Percentiles rank a stretch among this genome's conserved stretches.
Conservation (phyloP, 2,797 vertebrate species). For the Chiloscyllium punctatum region DNA sequence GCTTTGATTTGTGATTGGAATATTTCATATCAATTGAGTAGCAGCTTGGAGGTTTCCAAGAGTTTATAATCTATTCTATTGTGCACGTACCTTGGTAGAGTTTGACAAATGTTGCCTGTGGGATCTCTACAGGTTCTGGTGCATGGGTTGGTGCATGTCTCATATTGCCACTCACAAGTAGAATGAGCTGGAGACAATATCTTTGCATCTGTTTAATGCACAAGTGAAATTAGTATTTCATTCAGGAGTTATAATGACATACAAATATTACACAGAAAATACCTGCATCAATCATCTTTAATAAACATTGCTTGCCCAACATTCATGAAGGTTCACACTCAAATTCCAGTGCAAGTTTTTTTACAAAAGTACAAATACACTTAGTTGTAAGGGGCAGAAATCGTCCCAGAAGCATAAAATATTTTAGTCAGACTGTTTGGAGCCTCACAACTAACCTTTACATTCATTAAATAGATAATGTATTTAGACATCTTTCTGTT, state of each 20-base stretch:
- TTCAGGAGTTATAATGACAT: too few relatives aligned
- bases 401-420: background rate
- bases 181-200: slow-evolving; percentile 55
- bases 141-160: slow-evolving; percentile 78
- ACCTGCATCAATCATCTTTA: slow-evolving; percentile 38
- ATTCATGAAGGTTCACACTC: slow-evolving; percentile 32
- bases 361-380: background rate
- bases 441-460: slow-evolving; percentile 16
- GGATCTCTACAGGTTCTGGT: slow-evolving; percentile 90
- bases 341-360: background rate
- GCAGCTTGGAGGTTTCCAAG: background rate
- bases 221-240: slow-evolving; percentile 22
- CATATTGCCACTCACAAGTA: slow-evolving; percentile 83
- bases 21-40: background rate
- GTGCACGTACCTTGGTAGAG: slow-evolving; percentile 70
- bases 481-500: background rate
- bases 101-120: slow-evolving; percentile 61
- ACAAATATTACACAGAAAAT: slow-evolving; percentile 39
- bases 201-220: slow-evolving; percentile 59
- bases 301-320: background rate
- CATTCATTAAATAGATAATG: slow-evolving; percentile 24
- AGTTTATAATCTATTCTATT: background rate
- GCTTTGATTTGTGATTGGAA: background rate
- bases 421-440: background rate
- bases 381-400: background rate